These are phyloP conservation scores for Craseonycteris thonglongyai DNA, from an alignment of 2,113 vertebrate species.

Conservation along the genomic window DNA sequence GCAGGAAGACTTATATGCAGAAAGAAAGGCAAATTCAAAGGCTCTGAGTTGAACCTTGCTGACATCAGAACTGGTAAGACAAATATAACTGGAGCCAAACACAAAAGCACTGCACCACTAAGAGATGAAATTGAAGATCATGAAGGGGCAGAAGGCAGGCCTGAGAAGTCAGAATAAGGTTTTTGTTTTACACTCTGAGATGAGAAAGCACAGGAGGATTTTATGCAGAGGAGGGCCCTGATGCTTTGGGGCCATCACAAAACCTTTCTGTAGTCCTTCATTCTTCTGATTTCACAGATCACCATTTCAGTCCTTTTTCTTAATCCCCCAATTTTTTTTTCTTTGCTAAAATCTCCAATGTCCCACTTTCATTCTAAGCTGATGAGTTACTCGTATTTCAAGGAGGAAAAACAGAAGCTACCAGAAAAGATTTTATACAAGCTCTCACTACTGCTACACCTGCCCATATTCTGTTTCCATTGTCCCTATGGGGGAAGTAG, in stretches of 20 bases:
- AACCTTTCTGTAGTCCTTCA: no score
- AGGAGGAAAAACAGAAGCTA: no score
- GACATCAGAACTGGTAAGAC: no score
- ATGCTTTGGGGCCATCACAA: no score
- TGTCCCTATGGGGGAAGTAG: neutral
- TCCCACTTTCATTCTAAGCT: neutral
- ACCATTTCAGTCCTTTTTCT: neutral
- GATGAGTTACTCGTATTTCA: no score
- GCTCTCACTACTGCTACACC: no score
- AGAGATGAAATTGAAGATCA: no score
- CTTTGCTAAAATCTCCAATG: neutral
- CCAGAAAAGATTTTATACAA: neutral
- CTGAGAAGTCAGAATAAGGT: neutral
- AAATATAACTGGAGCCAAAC: neutral
- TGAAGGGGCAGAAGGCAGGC: neutral
- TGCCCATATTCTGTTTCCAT: neutral
- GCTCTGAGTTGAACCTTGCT: no score
- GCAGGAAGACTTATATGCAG: neutral
- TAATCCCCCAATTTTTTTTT: neutral
- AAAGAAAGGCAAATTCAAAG: neutral
- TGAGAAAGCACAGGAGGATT: neutral
- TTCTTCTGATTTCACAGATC: neutral
- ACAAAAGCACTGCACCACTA: no score
- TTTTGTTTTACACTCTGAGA: neutral
- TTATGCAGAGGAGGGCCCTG: neutral